These are phyloP conservation scores for Acanthosoma haemorrhoidale DNA, from an alignment of 2,888 invertebrate genomes.

Conservation along the genomic window DNA sequence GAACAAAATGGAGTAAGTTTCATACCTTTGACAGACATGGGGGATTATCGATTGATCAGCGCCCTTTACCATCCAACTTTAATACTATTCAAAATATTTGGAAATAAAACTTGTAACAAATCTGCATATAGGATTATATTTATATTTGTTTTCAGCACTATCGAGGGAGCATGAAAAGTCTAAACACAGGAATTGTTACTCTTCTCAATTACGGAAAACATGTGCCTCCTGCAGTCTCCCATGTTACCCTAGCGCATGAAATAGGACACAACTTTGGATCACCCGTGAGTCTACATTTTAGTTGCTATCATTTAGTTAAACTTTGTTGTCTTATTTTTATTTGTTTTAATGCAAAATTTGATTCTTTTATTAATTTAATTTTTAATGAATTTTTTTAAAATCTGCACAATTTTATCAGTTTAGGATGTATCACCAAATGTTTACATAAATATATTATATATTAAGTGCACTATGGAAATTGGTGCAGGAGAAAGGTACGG, in stretches of 20 bases:
- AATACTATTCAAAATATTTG: background rate
- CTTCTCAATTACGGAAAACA: constrained; percentile 95
- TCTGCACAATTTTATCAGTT: too few relatives aligned
- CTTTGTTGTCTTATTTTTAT: too few relatives aligned
- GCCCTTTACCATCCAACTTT: background rate
- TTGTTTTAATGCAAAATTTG: too few relatives aligned
- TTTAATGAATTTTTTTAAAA: too few relatives aligned
- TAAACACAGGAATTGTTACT: constrained; percentile 98
- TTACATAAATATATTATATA: too few relatives aligned
- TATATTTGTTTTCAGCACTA: constrained; percentile 67
- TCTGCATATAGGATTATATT: background rate
- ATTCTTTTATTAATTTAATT: too few relatives aligned
- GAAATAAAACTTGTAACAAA: background rate
- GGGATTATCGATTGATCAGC: background rate
- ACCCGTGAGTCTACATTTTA: constrained; percentile 67
- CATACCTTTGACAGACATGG: background rate
- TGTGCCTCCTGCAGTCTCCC: constrained; percentile 96
- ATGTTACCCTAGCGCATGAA: constrained; percentile 97
- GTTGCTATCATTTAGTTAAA: too few relatives aligned
- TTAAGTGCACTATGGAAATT: too few relatives aligned
- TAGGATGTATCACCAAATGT: too few relatives aligned
- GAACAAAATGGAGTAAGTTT: constrained; percentile 86
- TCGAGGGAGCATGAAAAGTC: constrained; percentile 83
- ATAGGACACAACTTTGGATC: constrained; percentile 99
- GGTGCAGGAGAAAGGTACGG: too few relatives aligned